Evolutionary conservation across 2,113 vertebrate species (phyloP), one percentile per base, ranked within the genome.

Genomic region (Misgurnus mizolepis): DNA sequence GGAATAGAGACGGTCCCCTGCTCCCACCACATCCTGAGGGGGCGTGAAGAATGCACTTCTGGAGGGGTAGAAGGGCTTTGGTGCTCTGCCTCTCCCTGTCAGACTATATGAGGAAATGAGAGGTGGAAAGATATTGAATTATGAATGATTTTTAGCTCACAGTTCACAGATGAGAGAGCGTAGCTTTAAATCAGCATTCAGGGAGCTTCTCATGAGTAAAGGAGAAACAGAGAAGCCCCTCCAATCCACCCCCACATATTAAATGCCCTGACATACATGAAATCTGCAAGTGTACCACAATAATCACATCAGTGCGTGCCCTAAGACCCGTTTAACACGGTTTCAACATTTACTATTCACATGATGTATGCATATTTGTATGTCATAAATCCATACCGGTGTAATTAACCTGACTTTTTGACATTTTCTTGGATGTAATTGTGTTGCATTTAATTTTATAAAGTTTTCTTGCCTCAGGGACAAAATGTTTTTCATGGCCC

Each of bases 401-500:
- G 18, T 34, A 74, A 74, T 47, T 56, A 41, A 15, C 49, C 40
- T 69, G 40, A 72, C 70, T 58, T 15, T 55, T 17, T 68, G 39
- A 71, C 50, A 73, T 61, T 47, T 62, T 60, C 7, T 62, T 62
- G 41, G n/a, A 27, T 75, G 18, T 61, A 17, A 27, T 47, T 27
- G 40, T 62, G 62, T 76, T 39, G 41, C 10, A 73, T 73, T 53
- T 40, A 9, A 83, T 78, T 45, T 8, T n/a, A 43, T 40, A 50
- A 7, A 55, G 60, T 39, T 34, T 12, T 67, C 65, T 83, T 82
- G 84, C 75, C 81, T 88, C 83, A 79, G 87, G 88, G 86, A 90
- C 85, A 88, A 7, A 4, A 81, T 80, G 86, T 89, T 86, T 87
- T 89, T 89, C 87, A 88, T 87, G 86, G 87, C 76, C 84, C 85